These are phyloP conservation scores for Baccha elongata DNA, from an alignment of 2,888 invertebrate genomes.

Conservation along the genomic window DNA sequence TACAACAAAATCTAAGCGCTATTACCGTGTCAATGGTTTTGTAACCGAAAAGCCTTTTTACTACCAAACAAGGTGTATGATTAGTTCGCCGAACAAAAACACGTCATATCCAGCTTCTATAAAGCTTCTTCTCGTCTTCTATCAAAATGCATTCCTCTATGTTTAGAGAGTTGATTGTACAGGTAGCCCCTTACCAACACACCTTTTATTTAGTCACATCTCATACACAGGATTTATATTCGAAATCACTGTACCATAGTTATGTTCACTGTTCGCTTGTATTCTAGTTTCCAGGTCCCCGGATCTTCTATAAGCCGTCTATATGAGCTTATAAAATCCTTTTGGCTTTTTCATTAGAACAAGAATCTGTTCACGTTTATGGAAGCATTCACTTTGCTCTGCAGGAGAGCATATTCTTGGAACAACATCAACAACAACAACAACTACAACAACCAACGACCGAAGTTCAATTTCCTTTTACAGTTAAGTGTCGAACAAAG, in stretches of 20 bases:
- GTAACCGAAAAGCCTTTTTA: constrained; percentile 38
- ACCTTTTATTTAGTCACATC: not conserved
- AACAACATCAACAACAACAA: constrained; percentile 26
- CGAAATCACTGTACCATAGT: constrained; percentile 51
- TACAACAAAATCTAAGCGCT: constrained; percentile 19
- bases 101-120: not conserved
- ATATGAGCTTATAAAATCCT: constrained; percentile 57
- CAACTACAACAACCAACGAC: constrained; percentile 13
- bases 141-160: constrained; percentile 18
- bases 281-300: not conserved
- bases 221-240: constrained; percentile 34
- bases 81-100: constrained; percentile 54
- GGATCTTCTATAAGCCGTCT: constrained; percentile 48
- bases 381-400: constrained; percentile 36
- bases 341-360: constrained; percentile 70
- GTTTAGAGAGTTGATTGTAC: constrained; percentile 16
- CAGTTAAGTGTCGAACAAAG: constrained; percentile 72
- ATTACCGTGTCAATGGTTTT: constrained; percentile 55
- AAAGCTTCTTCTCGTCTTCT: not conserved
- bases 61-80: constrained; percentile 51
- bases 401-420: not conserved
- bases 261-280: constrained; percentile 38
- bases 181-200: not conserved
- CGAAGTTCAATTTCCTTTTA: constrained; percentile 68
- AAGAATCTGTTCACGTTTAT: constrained; percentile 70